Evolutionary conservation across 2,797 vertebrate species (phyloP).

Genomic region (Paramormyrops hopkinsi): DNA sequence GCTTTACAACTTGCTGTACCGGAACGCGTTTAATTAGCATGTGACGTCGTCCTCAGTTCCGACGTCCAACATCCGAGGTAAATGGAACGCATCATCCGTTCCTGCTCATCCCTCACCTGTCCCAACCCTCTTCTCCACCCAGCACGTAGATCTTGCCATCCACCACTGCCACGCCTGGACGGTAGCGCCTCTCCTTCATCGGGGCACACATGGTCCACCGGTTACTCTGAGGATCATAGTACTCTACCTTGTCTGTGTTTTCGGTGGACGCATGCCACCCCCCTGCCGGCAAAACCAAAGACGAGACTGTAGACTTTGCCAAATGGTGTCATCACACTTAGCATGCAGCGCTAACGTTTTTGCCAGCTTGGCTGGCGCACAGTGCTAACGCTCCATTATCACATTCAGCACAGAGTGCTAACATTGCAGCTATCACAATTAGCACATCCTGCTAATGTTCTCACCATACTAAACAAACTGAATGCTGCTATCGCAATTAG

Average conservation of each 20-base stretch:
- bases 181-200: slow-evolving; percentile 71
- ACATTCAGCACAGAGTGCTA: not conserved
- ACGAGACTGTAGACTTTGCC: not conserved
- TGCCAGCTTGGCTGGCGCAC: too few species aligned
- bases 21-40: not conserved
- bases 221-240: slow-evolving; percentile 68
- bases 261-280: slow-evolving; percentile 74
- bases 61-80: not conserved
- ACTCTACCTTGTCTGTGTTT: slow-evolving; percentile 75
- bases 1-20: not conserved
- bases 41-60: not conserved
- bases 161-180: slow-evolving; percentile 67
- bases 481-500: not conserved
- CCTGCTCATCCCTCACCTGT: slow-evolving; percentile 54
- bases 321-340: not conserved
- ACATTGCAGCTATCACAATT: not conserved
- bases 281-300: slow-evolving; percentile 41
- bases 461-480: not conserved
- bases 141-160: slow-evolving; percentile 70
- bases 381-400: not conserved
- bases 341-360: not conserved
- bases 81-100: not conserved
- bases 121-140: slow-evolving; percentile 74
- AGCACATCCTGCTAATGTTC: not conserved
- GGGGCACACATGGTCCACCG: slow-evolving; percentile 73